Evolutionary conservation across 2,888 invertebrate genomes (phyloP), one percentile per base, ranked within the genome.

Genomic region (Drymonia ruficornis): DNA sequence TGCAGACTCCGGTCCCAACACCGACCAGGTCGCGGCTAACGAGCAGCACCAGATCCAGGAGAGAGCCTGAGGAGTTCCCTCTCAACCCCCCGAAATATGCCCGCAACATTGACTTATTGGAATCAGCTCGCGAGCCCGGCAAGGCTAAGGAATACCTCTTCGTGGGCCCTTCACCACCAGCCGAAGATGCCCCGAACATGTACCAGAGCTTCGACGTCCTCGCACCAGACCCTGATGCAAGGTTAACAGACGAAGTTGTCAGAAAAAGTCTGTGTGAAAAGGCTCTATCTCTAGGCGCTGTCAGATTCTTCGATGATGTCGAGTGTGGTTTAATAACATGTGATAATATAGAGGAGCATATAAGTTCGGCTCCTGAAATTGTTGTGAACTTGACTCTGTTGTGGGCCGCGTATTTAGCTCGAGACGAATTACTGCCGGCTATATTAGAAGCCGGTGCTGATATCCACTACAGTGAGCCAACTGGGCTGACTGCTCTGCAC

Each of bases 161-260:
- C 78, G 96, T 96, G 62, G 96, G 96, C 15, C 96, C 96, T 13
- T 96, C 96, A 7, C 96, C 96, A 13, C 96, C 96, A 2, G 95
- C 96, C 45, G 96, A 97, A 86, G 96, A 96, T 88, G 95, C 96
- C 3, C 95, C 96, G 49, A 95, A 96, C 70, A 94, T 96, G 91
- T 96, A 96, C 83, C 96, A 96, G 70, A 96, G 95, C 79, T 96
- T 96, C 62, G 95, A 95, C 73, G 94, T 96, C 63, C 93, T 94
- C 16, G 94, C 94, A 38, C 94, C 95, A 43, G 95, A 96, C 69
- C 93, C 95, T 44, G 95, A 95, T 70, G 95, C 96, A 56, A 95
- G 95, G 75, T 91, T 96, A 64, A 95, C 95, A 55, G 94, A 95
- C 79, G 97, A 97, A 60, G 94, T 94, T 34, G 94, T 97, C 23